Evolutionary conservation across 2,888 invertebrate genomes (phyloP), one percentile per base, ranked within the genome.

Genomic region (Cerastoderma edule): DNA sequence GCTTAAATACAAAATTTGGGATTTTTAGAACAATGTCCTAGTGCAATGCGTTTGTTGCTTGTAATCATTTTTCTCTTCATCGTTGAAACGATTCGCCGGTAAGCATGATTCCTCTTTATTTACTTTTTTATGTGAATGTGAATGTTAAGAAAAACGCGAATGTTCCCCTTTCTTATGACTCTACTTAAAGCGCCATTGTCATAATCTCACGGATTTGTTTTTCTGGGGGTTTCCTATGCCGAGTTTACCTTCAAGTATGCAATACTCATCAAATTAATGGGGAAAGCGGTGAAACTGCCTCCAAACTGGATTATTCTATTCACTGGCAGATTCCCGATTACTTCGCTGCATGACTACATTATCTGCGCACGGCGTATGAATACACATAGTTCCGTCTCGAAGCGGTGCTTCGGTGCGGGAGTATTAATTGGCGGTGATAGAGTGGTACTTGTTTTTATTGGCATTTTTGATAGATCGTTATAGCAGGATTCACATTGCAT

Each of bases 351-450:
- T 13, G 8, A 19, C n/a, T 39, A 39, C 19, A 0, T 4, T 60
- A 60, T 35, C 60, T 60, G n/a, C 33, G 30, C 39, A 32, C 39
- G 39, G 39, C 19, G 44, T 30, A 53, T 60, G 44, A 22, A 44
- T 33, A 33, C 0, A 32, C 22, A 39, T 60, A 39, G 16, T n/a
- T 10, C 33, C 10, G 5, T 65, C 8, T 65, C 48, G 48, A n/a
- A 19, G 24, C 30, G 39, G 30, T 19, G 30, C 8, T 22, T 19
- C 48, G 48, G 6, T 24, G 10, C n/a, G 28, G 16, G 65, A 8
- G 65, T 48, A 78, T 74, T 75, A 75, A 79, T 79, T 79, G 70
- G 72, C 63, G 19, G 27, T 75, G 75, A 79, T 72, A 67, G 60
- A 72, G 67, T 65, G 48, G 48, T 63, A 6, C 72, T 75, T 72